A percentile compares a stretch with the other conserved stretches of the same genome.
Evolutionary conservation across 1,140 invertebrate genomes (phyloP).

Genomic region (Neodiprion pinetum): DNA sequence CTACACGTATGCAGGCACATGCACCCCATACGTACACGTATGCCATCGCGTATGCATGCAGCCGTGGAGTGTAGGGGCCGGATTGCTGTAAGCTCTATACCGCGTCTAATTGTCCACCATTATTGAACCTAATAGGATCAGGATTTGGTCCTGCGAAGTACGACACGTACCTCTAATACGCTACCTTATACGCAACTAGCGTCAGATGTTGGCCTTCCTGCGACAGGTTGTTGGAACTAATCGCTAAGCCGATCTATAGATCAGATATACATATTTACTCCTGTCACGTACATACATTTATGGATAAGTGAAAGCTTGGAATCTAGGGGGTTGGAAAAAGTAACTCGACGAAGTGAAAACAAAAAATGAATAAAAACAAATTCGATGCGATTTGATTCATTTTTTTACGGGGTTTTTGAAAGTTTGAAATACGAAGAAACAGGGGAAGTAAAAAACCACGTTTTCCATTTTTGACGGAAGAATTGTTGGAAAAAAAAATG

Average conservation of each 20-base stretch:
- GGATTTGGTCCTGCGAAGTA: neutral
- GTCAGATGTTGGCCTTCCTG: neutral
- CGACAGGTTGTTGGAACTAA: constrained; percentile 4
- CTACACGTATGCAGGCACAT: too few species aligned
- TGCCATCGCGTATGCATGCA: constrained; percentile 20
- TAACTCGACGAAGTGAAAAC: too few species aligned
- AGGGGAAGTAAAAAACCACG: too few species aligned
- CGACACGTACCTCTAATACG: too few species aligned
- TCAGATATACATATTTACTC: neutral
- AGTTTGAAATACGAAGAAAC: too few species aligned
- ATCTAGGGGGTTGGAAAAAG: neutral
- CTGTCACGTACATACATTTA: too few species aligned
- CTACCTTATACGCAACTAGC: neutral
- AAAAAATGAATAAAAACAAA: too few species aligned
- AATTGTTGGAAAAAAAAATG: too few species aligned
- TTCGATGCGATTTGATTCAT: too few species aligned
- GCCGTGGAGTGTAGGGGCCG: constrained; percentile 22
- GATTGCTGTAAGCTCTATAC: constrained; percentile 20
- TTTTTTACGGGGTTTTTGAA: too few species aligned
- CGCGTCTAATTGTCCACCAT: constrained; percentile 30
- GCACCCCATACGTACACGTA: neutral
- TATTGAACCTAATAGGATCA: constrained; percentile 36
- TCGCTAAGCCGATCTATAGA: neutral
- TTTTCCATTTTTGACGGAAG: too few species aligned
- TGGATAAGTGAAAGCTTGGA: neutral